Evolutionary conservation across 2,113 vertebrate genomes (phyloP), one percentile per base, ranked within the genome.

Genomic region (Pica pica): DNA sequence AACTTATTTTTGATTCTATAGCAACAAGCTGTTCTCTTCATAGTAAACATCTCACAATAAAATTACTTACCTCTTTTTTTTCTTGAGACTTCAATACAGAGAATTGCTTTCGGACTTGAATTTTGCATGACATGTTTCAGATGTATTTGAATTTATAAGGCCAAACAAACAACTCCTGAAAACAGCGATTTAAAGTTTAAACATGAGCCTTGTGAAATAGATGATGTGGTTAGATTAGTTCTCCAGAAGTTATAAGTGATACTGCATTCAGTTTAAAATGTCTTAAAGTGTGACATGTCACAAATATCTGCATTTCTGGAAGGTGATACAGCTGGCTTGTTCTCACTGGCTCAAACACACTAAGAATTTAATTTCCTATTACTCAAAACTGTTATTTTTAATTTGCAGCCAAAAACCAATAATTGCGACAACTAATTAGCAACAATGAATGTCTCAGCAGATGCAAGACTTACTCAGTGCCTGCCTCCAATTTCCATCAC

Each of bases 111-210:
- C 50, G 11, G 9, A 67, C 49, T 64, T 86, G 78, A 84, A 70
- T 94, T 87, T 81, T 92, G 33, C 68, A 47, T 60, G 26, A 70
- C 71, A 73, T 65, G 27, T 49, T 95, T 74, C 41, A 82, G 50
- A 68, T n/a, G 28, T 28, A 68, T 93, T 78, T 92, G 59, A 80
- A 74, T 94, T 76, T 87, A 55, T 82, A 76, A 82, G 23, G 44
- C 60, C 83, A 93, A 93, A 87, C 53, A 95, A 94, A 76, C 18
- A 91, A 55, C 31, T 83, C 41, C 60, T 57, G 69, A 88, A 88
- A 83, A 63, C 27, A 69, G 33, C 18, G 13, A 83, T n/a, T 89
- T 83, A 35, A 71, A 83, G 63, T 85, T 96, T 87, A 85, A 95
- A 83, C 71, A 63, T 11, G 6, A 31, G 47, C 41, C 28, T 78